Percentiles rank a stretch among this genome's conserved stretches.
These are phyloP conservation scores for Alviniconcha strummeri DNA, from an alignment of 2,888 invertebrate species.

Conservation along the genomic window DNA sequence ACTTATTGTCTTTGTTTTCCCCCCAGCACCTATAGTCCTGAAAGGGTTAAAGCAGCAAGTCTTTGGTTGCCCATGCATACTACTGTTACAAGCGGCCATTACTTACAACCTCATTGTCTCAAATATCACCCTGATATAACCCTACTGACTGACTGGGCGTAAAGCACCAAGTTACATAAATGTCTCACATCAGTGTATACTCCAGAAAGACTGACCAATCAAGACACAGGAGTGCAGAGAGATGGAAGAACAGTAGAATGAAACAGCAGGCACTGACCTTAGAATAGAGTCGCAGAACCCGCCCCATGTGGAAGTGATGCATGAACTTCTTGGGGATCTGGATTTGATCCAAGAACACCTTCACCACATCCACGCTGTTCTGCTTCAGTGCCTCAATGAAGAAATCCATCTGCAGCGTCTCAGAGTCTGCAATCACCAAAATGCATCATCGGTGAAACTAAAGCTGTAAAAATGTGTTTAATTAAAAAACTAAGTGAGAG, in stretches of 20 bases:
- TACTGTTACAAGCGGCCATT: too few relatives aligned
- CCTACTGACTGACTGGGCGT: too few relatives aligned
- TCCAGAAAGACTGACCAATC: not conserved
- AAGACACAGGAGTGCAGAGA: not conserved
- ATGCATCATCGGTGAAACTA: not conserved
- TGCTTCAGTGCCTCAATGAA: conserved; percentile 26
- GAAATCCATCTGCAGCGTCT: conserved; percentile 23
- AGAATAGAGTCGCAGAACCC: conserved; percentile 21
- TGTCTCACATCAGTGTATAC: not conserved
- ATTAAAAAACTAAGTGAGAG: too few relatives aligned
- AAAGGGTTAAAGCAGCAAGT: too few relatives aligned
- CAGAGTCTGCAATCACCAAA: conserved; percentile 14
- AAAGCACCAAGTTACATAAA: not conserved
- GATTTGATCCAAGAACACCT: not conserved
- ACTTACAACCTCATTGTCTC: too few relatives aligned
- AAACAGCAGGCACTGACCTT: not conserved
- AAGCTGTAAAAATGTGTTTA: not conserved
- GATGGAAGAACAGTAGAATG: not conserved
- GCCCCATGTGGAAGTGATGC: conserved; percentile 22
- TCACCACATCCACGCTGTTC: conserved; percentile 23
- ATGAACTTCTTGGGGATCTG: not conserved
- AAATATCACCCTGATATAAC: too few relatives aligned
- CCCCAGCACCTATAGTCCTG: too few relatives aligned
- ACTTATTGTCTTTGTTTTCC: too few relatives aligned
- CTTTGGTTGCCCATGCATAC: too few relatives aligned